phyloP scores from a whole-genome alignment of 2,888 invertebrate species.

The Microctonus brassicae region DNA sequence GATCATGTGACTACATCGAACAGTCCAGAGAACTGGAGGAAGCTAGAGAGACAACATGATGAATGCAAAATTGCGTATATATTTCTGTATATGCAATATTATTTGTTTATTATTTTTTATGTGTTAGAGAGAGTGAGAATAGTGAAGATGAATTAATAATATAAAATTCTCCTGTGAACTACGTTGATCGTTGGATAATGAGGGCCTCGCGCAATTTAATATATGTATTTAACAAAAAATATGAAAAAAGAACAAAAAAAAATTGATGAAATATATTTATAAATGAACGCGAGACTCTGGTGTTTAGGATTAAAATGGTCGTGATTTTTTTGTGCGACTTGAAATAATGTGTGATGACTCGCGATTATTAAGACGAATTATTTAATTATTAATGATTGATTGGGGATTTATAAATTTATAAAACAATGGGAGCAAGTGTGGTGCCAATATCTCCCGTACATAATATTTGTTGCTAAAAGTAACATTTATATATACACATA shows the following conservation, averaged over 20 bases:
- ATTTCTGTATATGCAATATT: constrained; percentile 20
- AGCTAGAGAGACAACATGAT: neutral
- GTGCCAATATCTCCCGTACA: constrained; percentile 68
- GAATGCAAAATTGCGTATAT: neutral
- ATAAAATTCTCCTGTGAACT: neutral
- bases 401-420: constrained; percentile 37
- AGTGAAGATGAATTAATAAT: constrained; percentile 12
- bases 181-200: constrained; percentile 31
- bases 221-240: too few relatives aligned
- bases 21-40: neutral
- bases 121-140: constrained; percentile 21
- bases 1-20: constrained; percentile 26
- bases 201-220: constrained; percentile 27
- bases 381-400: constrained; percentile 39
- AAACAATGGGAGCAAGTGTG: constrained; percentile 67
- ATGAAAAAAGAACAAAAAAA: constrained; percentile 3
- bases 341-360: constrained; percentile 21
- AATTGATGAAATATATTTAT: neutral
- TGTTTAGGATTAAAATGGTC: constrained; percentile 30
- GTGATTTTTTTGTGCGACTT: constrained; percentile 1
- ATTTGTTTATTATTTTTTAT: constrained; percentile 38
- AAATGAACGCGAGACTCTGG: constrained; percentile 36
- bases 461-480: constrained; percentile 51
- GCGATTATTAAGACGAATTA: constrained; percentile 45
- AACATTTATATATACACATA: neutral